These are phyloP conservation scores for Diarsia brunnea DNA, from an alignment of 2,888 invertebrate species.

Conservation along the genomic window DNA sequence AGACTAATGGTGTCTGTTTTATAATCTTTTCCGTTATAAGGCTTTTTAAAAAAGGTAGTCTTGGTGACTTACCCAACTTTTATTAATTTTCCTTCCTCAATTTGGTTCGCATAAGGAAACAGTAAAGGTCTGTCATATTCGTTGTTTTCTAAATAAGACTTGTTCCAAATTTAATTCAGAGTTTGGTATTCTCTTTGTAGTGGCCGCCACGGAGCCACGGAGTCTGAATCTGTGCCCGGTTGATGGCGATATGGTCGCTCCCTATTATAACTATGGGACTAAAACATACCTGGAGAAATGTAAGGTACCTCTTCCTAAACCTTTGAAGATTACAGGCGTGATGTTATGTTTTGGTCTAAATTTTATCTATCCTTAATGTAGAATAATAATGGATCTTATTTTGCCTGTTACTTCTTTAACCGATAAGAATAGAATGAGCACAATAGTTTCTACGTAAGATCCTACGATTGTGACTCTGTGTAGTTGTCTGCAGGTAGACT, in stretches of 20 bases:
- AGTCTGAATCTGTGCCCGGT: no score
- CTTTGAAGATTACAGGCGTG: no score
- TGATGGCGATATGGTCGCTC: no score
- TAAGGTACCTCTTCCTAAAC: no score
- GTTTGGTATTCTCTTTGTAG: neutral
- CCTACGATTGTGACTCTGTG: neutral
- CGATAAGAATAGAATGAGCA: neutral
- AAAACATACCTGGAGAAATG: no score
- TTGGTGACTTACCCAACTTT: constrained; percentile 18
- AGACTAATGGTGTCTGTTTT: neutral
- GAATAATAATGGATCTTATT: neutral
- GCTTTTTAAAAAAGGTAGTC: neutral
- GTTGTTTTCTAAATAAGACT: neutral
- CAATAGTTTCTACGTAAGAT: constrained; percentile 4
- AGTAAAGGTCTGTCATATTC: neutral
- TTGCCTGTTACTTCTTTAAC: neutral
- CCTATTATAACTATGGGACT: no score
- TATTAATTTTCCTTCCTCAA: constrained; percentile 22
- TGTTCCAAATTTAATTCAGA: neutral
- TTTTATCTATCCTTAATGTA: neutral
- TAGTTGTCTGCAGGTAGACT: constrained; percentile 13
- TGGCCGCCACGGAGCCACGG: no score
- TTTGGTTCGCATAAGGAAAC: neutral
- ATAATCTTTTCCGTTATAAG: neutral
- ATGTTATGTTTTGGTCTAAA: neutral